Evolutionary conservation across 2,888 invertebrate genomes (phyloP), one percentile per base, ranked within the genome.

Genomic region (Rhynchonema sp.): DNA sequence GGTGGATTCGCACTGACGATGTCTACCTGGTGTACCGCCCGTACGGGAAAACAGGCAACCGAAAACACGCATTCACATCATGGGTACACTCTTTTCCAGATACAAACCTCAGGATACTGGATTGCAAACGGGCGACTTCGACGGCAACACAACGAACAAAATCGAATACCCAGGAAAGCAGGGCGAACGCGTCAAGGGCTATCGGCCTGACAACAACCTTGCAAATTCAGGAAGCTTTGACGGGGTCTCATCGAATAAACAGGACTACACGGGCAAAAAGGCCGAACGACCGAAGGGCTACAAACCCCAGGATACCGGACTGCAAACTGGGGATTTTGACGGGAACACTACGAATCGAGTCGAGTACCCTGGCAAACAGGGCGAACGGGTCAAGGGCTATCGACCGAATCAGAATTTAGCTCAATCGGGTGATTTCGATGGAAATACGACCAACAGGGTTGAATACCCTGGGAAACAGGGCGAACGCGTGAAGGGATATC

Each of bases 111-210:
- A 6, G 9, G 49, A n/a, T 17, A 49, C 49, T n/a, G 49, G 49
- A 3, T n/a, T 49, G 49, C n/a, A 17, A 49, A 49, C 49, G 49
- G 56, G 56, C 17, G 56, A 56, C 26, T 56, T 56, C 27, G 30
- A 30, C 27, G 56, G 56, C n/a, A 56, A 56, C 30, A 56, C 56
- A 3, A 56, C 56, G 2, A 56, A 56, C 23, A 28, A 30, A 29
- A n/a, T 22, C 13, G 56, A 56, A 28, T 56, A 30, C 23, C 25
- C 30, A 3, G 25, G 38, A 13, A 56, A 56, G 25, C 56, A 56
- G 20, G 30, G n/a, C 25, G 56, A 56, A 23, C 29, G 38, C 30
- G 25, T 30, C 6, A 56, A 56, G n/a, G 30, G 30, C n/a, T 56
- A 56, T 38, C 17, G 25, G 22, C 56, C 56, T 13, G 23, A 49